Percentiles rank a stretch among this genome's conserved stretches.
These are phyloP conservation scores for Speoplatyrhinus poulsoni DNA, from an alignment of 2,113 vertebrate species.

Conservation along the genomic window DNA sequence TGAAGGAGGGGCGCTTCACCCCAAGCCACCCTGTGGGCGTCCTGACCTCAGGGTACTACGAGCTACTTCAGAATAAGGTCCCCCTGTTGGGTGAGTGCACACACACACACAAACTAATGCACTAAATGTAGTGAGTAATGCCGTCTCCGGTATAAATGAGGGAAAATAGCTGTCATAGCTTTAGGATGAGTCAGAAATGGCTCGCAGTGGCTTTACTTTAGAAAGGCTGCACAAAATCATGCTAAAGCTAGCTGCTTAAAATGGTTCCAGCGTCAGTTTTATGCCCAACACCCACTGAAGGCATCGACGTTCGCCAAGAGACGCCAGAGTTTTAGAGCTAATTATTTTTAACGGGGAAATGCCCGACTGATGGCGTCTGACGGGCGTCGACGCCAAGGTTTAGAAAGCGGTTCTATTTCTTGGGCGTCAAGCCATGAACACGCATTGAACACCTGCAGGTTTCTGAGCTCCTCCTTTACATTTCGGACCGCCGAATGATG, in stretches of 20 bases:
- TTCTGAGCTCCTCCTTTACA: no score
- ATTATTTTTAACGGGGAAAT: no score
- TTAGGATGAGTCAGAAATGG: constrained; percentile 56
- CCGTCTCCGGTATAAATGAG: constrained; percentile 7
- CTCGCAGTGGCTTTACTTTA: neutral
- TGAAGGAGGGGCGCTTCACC: constrained; percentile 94
- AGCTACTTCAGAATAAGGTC: constrained; percentile 98
- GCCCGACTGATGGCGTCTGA: no score
- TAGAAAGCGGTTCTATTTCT: no score
- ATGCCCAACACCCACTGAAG: neutral
- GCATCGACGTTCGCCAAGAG: no score
- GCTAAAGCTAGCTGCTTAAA: neutral
- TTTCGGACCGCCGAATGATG: no score
- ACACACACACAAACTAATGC: neutral
- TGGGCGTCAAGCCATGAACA: no score
- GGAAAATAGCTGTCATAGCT: constrained; percentile 39
- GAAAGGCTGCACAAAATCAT: no score
- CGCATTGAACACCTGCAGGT: no score
- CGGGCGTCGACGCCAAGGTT: no score
- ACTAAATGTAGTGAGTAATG: constrained; percentile 17
- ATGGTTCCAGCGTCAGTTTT: neutral
- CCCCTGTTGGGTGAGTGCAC: constrained; percentile 90
- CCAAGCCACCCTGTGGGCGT: constrained; percentile 94
- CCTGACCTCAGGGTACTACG: constrained; percentile 92
- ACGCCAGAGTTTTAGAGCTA: no score